Conservation (phyloP, 2,113 vertebrate species). For the Edolisoma coerulescens region DNA sequence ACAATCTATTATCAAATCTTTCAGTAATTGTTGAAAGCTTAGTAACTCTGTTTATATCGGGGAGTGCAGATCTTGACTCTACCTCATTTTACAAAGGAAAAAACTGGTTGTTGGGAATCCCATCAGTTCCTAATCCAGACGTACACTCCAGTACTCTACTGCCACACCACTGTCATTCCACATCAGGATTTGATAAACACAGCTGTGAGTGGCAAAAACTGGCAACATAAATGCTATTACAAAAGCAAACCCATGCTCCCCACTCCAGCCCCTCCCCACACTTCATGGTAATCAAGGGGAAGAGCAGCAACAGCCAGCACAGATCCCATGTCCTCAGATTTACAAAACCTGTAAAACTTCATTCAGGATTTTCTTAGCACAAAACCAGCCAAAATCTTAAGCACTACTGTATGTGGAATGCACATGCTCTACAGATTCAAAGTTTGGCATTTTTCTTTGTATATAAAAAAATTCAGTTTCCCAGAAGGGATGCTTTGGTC, state of each 20-base stretch:
- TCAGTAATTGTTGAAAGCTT: neutral
- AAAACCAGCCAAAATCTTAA: neutral
- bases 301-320: neutral
- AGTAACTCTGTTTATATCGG: neutral
- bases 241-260: neutral
- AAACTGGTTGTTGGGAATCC: neutral
- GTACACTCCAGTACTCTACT: neutral
- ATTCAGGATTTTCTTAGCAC: neutral
- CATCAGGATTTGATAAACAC: neutral
- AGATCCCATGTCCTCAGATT: fast-evolving
- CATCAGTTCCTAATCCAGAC: neutral
- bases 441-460: neutral
- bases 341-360: neutral
- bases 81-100: neutral
- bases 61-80: neutral
- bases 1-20: neutral
- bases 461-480: neutral
- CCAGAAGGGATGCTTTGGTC: slow-evolving; percentile 18
- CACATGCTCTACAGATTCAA: neutral
- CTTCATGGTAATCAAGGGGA: neutral
- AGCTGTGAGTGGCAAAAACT: neutral
- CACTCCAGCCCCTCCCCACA: neutral
- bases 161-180: neutral
- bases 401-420: neutral
- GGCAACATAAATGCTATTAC: neutral